Base-by-base conservation (phyloP, 2,888 invertebrate genomes). In the Pyralis farinalis region DNA sequence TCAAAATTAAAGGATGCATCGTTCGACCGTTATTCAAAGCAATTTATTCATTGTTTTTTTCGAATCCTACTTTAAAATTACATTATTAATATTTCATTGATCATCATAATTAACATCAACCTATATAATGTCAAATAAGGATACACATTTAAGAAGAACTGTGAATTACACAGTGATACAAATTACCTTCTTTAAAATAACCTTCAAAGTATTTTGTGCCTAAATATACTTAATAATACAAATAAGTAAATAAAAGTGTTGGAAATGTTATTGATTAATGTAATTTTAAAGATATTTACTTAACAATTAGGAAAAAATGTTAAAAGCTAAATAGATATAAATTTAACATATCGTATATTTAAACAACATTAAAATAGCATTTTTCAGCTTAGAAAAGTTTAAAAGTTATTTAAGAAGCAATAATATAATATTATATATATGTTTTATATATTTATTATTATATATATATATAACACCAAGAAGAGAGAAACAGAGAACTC, bases 11-110 rank as follows among this genome's bases (percentile, higher is more conserved):
- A 68, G 43, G 43, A 45, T 53, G 68, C 66, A 75, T 84, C 85
- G 66, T 54, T 76, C 59, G 40, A 65, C 85, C 86, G 49, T 84
- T 73, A 47, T 79, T 64, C 78, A 63, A 77, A 76, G 86, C 86
- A 56, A 68, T 61, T 46, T 58, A 59, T 69, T 57, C 66, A 62
- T 63, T 66, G 49, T 50, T 57, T 54, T 63, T 56, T 49, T 11
- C 31, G 12, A 34, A 31, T 37, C 37, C 37, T 1, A 31, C 56
- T 59, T 64, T 59, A 49, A 55, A 67, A 71, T 62, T 60, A 64
- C 56, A 51, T 51, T 49, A 27, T 35, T 25, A 36, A 41, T 27
- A 30, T 28, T 6, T 35, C 43, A 41, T 34, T 52, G 40, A 49
- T 32, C 10, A 39, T 33, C 27, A 28, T 39, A 39, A 33, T 39